Base-by-base conservation (phyloP, 2,888 invertebrate species). In the Linnaemya tessellans region DNA sequence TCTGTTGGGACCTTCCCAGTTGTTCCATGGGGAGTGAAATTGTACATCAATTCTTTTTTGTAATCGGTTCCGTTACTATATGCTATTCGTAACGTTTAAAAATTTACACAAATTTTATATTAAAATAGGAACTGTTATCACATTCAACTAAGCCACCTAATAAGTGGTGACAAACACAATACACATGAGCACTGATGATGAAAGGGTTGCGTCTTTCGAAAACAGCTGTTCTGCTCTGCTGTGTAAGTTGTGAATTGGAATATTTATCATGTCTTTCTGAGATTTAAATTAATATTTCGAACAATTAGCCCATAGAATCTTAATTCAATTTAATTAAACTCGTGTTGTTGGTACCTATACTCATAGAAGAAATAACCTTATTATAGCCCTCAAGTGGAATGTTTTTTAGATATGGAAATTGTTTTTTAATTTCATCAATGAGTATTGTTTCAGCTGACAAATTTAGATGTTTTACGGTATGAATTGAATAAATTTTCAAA, bases 1-100 rank as follows among this genome's bases (percentile, higher is more conserved):
- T 87, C 83, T 15, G 67, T 58, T 58, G 80, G 85, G 5, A 86
- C 75, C 56, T 77, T 84, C n/a, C 85, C 86, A 13, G 84, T 86
- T 56, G 80, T 86, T 49, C 87, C 84, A 79, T 86, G 83, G 22
- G 84, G 81, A 25, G 78, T 84, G 60, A 81, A 79, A 49, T 80
- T 86, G 67, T 80, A 85, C 79, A 80, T 75, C 1, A 80, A 64
- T 46, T 87, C 84, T 30, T 85, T 80, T 13, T 79, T 80, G 22
- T 78, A 86, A 20, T 73, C 70, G 7, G 22, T 49, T 10, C 80
- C 85, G 9, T 86, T 81, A 20, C 60, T 38, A 43, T 87, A 70
- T n/a, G 82, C 74, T 64, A 84, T 84, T 60, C 62, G 38, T n/a
- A 82, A 38, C 84, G 67, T 82, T 84, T 84, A n/a, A 84, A n/a